These are phyloP conservation scores for Cavia aperea DNA, from an alignment of 2,113 vertebrate species.

Conservation along the genomic window DNA sequence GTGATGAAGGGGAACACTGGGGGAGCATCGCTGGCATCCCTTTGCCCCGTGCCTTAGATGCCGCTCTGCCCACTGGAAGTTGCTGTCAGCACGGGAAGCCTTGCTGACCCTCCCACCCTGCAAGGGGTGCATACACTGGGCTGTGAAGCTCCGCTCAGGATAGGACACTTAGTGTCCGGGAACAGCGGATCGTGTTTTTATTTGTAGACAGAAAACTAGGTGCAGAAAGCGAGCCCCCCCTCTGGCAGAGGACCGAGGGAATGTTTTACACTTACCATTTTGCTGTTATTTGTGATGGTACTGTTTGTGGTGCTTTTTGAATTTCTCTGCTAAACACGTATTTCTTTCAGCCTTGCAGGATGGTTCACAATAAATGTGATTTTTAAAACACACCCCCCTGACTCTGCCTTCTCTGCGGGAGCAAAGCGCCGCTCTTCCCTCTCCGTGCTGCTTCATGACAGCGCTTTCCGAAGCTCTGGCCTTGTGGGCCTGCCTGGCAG, in stretches of 20 bases:
- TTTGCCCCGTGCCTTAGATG: neutral
- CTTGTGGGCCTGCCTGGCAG: neutral
- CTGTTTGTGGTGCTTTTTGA: neutral
- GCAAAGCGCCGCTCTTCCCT: accelerated
- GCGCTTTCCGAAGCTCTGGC: too few species aligned
- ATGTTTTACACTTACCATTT: accelerated
- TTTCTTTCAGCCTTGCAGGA: neutral
- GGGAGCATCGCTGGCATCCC: neutral
- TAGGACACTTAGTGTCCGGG: too few species aligned
- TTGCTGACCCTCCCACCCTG: accelerated
- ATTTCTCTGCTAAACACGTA: neutral
- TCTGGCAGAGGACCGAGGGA: neutral
- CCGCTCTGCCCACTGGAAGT: neutral
- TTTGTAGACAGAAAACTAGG: neutral
- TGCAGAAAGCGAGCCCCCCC: neutral
- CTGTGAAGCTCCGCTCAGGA: neutral
- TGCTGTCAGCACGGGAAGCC: neutral
- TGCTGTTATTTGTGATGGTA: accelerated
- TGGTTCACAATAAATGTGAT: neutral
- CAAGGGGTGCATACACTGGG: too few species aligned
- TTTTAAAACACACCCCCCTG: neutral
- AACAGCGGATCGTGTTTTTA: neutral
- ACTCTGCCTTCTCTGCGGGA: accelerated
- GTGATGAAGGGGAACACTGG: neutral
- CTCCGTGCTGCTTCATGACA: neutral